Percentiles rank a stretch among this genome's conserved stretches.
phyloP scores from a whole-genome alignment of 2,113 vertebrate genomes.

The Leucosticte australis region DNA sequence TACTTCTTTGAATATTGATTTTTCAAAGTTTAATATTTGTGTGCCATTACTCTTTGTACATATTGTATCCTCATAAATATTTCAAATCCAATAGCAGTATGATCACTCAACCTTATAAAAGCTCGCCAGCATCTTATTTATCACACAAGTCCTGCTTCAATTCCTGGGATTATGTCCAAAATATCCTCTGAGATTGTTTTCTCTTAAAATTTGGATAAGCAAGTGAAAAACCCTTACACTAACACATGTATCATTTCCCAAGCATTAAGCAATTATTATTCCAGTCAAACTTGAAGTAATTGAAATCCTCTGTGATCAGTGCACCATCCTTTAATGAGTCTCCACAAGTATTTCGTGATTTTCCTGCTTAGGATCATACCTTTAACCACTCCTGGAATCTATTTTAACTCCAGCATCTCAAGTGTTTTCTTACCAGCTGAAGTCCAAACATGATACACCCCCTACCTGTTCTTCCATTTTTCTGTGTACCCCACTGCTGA shows the following conservation, averaged over 20 bases:
- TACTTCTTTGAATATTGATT: slow-evolving; percentile 39
- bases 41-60: slow-evolving; percentile 43
- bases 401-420: background rate
- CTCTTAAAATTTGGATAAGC: background rate
- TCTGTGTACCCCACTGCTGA: background rate
- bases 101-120: slow-evolving; percentile 67
- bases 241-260: background rate
- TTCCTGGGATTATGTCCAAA: slow-evolving; percentile 62
- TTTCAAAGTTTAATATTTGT: slow-evolving; percentile 65
- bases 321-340: background rate
- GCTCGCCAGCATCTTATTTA: slow-evolving; percentile 65
- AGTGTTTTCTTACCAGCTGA: background rate
- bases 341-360: background rate
- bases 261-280: background rate
- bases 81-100: slow-evolving; percentile 64
- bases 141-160: slow-evolving; percentile 53
- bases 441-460: background rate
- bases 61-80: slow-evolving; percentile 71
- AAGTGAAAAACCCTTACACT: background rate
- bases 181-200: slow-evolving; percentile 28
- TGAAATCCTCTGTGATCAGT: background rate
- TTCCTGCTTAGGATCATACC: background rate
- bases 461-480: background rate
- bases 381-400: background rate
- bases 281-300: background rate